A percentile compares a stretch with the other conserved stretches of the same genome.
Evolutionary conservation across 1,140 invertebrate species (phyloP).

Genomic region (Drosophila willistoni): DNA sequence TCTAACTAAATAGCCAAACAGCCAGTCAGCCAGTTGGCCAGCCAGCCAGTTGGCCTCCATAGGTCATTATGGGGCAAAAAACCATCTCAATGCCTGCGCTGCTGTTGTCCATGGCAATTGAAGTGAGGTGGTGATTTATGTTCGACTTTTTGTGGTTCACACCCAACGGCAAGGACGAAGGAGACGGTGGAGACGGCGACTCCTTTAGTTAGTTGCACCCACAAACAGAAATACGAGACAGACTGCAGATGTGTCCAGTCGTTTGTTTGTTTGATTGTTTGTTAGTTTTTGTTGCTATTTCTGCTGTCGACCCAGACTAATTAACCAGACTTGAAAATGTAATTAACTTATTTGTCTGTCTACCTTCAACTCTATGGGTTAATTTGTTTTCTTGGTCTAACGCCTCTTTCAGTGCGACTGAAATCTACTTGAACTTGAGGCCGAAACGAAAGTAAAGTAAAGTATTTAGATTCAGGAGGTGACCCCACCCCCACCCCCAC

Average conservation of each 20-base stretch:
- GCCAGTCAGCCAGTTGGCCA: background rate
- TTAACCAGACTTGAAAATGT: slow-evolving; percentile 13
- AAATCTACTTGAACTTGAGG: no score
- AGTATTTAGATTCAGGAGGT: no score
- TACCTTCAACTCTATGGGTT: background rate
- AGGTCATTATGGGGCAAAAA: background rate
- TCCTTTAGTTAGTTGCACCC: background rate
- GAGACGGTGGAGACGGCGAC: background rate
- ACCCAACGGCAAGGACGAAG: background rate
- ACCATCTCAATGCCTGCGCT: background rate
- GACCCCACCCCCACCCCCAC: no score
- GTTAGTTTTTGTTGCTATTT: slow-evolving; percentile 1
- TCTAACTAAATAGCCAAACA: slow-evolving; percentile 2
- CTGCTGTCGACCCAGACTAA: slow-evolving; percentile 5
- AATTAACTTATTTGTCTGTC: slow-evolving; percentile 9
- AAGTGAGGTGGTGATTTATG: slow-evolving; percentile 3
- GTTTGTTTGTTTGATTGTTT: background rate
- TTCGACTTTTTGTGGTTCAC: slow-evolving; percentile 7
- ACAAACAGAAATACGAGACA: background rate
- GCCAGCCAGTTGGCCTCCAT: no score
- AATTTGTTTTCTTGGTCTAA: no score
- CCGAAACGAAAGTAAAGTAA: no score
- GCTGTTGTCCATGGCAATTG: no score
- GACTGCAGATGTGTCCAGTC: slow-evolving; percentile 5
- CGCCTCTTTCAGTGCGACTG: no score